A percentile compares a stretch with the other conserved stretches of the same genome.
Evolutionary conservation across 2,888 invertebrate genomes (phyloP).

Genomic region (Diarsia brunnea): DNA sequence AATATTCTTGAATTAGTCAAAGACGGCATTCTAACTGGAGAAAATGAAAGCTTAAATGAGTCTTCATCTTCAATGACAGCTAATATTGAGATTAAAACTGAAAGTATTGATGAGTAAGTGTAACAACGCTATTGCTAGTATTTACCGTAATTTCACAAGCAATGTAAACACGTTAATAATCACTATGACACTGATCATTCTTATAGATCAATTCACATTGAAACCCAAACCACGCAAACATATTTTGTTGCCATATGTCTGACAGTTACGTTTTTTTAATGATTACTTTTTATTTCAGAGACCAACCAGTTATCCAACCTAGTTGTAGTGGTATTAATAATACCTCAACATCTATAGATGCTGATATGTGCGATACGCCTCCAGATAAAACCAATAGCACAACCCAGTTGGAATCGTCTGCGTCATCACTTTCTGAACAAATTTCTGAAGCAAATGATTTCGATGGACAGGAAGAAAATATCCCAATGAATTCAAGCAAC

Average conservation of each 20-base stretch:
- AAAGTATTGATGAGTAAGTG: constrained; percentile 86
- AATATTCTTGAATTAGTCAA: constrained; percentile 82
- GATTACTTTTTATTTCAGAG: constrained; percentile 70
- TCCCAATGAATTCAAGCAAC: constrained; percentile 39
- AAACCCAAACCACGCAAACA: background rate
- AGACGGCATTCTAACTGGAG: constrained; percentile 79
- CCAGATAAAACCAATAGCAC: constrained; percentile 61
- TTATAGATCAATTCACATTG: background rate
- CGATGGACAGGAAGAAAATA: constrained; percentile 69
- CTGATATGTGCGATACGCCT: constrained; percentile 54
- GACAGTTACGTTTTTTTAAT: constrained; percentile 9
- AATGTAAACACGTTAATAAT: background rate
- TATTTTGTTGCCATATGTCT: background rate
- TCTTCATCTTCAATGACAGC: constrained; percentile 75
- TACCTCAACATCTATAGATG: constrained; percentile 59
- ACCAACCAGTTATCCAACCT: constrained; percentile 68
- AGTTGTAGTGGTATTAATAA: constrained; percentile 71
- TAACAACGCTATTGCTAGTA: background rate
- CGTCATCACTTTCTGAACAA: constrained; percentile 75
- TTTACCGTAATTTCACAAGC: background rate
- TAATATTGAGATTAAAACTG: constrained; percentile 86
- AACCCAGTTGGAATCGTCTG: constrained; percentile 71
- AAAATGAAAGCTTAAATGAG: constrained; percentile 77
- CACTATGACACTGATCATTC: background rate
- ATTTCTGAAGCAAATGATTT: constrained; percentile 74